Conservation (phyloP, 2,888 invertebrate species). For the Melanostoma mellinum region DNA sequence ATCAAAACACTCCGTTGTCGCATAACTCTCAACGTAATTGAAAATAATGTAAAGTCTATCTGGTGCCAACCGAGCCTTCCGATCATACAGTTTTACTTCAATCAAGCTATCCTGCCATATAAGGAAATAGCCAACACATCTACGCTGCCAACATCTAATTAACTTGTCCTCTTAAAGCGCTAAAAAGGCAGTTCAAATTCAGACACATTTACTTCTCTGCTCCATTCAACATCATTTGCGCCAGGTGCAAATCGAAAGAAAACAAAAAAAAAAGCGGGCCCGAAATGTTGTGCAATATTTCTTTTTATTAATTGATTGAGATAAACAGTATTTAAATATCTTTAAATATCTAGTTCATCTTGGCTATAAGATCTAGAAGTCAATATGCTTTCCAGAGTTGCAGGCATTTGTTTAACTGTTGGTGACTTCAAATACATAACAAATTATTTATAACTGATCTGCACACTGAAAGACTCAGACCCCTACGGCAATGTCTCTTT, state of each 20-base stretch:
- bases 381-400: too few relatives aligned
- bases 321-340: conserved; percentile 5
- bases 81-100: conserved; percentile 29
- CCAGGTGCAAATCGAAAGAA: conserved; percentile 33
- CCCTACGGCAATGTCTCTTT: conserved; percentile 36
- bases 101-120: conserved; percentile 51
- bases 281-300: conserved; percentile 29
- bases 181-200: conserved; percentile 25
- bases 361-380: neutral
- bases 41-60: conserved; percentile 27
- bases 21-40: conserved; percentile 34
- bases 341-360: conserved; percentile 1
- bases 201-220: conserved; percentile 9
- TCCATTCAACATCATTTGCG: conserved; percentile 14
- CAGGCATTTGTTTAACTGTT: neutral
- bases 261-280: conserved; percentile 5
- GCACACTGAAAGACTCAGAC: neutral
- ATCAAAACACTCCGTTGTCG: conserved; percentile 8
- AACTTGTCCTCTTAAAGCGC: conserved; percentile 51
- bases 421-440: neutral
- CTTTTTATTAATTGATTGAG: conserved; percentile 22
- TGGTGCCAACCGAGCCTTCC: conserved; percentile 14
- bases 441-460: neutral
- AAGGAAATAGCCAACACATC: conserved; percentile 42
- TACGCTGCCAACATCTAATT: conserved; percentile 39